Conservation (phyloP, 1,140 invertebrate species). For the Anagrus nilaparvatae region DNA sequence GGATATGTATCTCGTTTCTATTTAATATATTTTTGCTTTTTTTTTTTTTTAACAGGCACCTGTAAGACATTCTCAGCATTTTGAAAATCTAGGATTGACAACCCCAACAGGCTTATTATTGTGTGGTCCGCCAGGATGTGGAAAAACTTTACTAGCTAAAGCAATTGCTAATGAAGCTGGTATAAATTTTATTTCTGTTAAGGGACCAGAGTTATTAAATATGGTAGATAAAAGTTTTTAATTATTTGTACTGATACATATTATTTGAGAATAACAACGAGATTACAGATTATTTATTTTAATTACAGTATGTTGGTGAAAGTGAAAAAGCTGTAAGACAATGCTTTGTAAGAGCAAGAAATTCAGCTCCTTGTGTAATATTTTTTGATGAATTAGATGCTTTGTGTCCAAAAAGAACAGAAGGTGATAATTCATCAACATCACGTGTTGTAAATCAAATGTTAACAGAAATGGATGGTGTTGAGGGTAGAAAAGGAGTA, state of each 20-base stretch:
- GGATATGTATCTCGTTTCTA: no score
- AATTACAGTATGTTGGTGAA: slow-evolving; percentile 89
- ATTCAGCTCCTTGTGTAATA: slow-evolving; percentile 95
- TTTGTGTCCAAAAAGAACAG: slow-evolving; percentile 80
- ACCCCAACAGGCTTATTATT: slow-evolving; percentile 80
- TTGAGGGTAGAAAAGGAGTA: slow-evolving; percentile 80
- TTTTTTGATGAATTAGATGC: slow-evolving; percentile 99
- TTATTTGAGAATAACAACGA: background rate
- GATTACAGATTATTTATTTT: slow-evolving; percentile 5
- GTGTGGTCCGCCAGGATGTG: slow-evolving; percentile 90
- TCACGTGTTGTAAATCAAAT: slow-evolving; percentile 92
- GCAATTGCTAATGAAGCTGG: slow-evolving; percentile 93
- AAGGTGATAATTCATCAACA: slow-evolving; percentile 58
- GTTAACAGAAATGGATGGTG: slow-evolving; percentile 97
- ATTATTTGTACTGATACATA: background rate
- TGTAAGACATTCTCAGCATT: slow-evolving; percentile 74
- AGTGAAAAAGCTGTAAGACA: slow-evolving; percentile 93
- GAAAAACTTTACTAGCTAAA: slow-evolving; percentile 87
- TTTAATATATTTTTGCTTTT: slow-evolving; percentile 24
- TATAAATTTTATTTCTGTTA: slow-evolving; percentile 95
- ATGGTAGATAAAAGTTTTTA: slow-evolving; percentile 55
- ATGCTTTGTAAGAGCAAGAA: slow-evolving; percentile 86
- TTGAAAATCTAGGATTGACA: slow-evolving; percentile 65
- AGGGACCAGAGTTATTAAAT: slow-evolving; percentile 91
- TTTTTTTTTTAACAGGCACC: no score